phyloP scores from a whole-genome alignment of 2,797 vertebrate species.

The Pseudochromis fuscus region DNA sequence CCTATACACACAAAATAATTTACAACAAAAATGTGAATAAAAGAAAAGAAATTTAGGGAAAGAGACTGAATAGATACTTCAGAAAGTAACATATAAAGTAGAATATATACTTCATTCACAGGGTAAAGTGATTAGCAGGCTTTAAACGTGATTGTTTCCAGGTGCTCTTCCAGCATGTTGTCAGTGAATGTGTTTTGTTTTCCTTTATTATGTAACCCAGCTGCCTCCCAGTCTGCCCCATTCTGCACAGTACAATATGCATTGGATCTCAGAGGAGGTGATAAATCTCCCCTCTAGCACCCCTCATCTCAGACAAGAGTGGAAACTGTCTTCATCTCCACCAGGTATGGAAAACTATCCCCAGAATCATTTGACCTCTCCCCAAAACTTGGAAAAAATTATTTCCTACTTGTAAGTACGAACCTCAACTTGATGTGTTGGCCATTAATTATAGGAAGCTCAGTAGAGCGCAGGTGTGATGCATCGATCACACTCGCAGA shows the following conservation, averaged over 20 bases:
- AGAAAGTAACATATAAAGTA: neutral
- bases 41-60: neutral
- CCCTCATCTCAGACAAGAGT: conserved; percentile 34
- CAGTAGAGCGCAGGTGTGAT: conserved; percentile 52
- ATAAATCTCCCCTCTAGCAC: conserved; percentile 49
- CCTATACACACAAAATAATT: too few relatives aligned
- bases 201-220: conserved; percentile 37
- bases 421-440: conserved; percentile 27
- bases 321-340: conserved; percentile 29
- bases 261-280: conserved; percentile 36
- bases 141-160: neutral
- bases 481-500: conserved; percentile 48
- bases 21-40: too few relatives aligned
- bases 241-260: conserved; percentile 35
- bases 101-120: neutral
- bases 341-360: conserved; percentile 44
- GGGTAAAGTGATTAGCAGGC: neutral
- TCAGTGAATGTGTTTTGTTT: conserved; percentile 32
- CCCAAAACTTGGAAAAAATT: conserved; percentile 52
- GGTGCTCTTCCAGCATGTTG: conserved; percentile 2
- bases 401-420: conserved; percentile 32
- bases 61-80: too few relatives aligned
- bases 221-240: conserved; percentile 23
- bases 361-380: conserved; percentile 23
- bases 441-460: conserved; percentile 44